Evolutionary conservation across 53 echinoderm and acorn worm species (phyloP).

Genomic region (Patiria pectinifera): DNA sequence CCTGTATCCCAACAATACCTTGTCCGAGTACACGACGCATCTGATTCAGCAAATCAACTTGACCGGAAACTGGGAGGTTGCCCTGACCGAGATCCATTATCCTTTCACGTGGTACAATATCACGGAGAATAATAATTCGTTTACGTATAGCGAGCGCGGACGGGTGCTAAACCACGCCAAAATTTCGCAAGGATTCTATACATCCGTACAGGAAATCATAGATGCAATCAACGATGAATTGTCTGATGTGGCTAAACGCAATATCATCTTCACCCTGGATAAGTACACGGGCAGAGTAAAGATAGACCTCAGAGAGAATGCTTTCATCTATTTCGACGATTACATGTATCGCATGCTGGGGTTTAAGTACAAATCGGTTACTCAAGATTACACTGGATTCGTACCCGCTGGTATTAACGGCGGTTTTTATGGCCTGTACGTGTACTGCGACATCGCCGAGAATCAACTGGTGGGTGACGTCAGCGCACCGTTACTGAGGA

Average conservation of each 20-base stretch:
- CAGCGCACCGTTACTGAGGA: constrained; percentile 68
- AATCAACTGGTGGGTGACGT: no score
- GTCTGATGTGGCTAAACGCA: not conserved
- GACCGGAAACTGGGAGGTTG: constrained; percentile 65
- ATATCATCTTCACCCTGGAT: constrained; percentile 16
- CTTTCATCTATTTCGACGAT: not conserved
- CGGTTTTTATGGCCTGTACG: constrained; percentile 36
- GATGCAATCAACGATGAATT: not conserved
- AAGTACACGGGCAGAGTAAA: not conserved
- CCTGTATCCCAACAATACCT: constrained; percentile 41
- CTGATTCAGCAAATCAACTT: constrained; percentile 40
- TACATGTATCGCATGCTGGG: constrained; percentile 8
- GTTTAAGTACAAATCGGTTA: not conserved
- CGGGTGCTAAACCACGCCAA: not conserved
- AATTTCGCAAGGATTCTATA: constrained; percentile 23
- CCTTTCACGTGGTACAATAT: no score
- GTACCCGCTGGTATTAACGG: constrained; percentile 35
- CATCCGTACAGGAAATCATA: no score
- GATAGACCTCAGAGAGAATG: not conserved
- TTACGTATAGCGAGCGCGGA: constrained; percentile 18
- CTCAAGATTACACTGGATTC: not conserved
- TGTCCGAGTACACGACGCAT: constrained; percentile 39
- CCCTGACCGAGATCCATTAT: constrained; percentile 49
- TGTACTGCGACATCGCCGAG: no score
- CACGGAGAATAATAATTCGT: constrained; percentile 22